Percentiles rank a stretch among this genome's conserved stretches.
phyloP scores from a whole-genome alignment of 2,113 vertebrate species.

The Hippocampus mohnikei region DNA sequence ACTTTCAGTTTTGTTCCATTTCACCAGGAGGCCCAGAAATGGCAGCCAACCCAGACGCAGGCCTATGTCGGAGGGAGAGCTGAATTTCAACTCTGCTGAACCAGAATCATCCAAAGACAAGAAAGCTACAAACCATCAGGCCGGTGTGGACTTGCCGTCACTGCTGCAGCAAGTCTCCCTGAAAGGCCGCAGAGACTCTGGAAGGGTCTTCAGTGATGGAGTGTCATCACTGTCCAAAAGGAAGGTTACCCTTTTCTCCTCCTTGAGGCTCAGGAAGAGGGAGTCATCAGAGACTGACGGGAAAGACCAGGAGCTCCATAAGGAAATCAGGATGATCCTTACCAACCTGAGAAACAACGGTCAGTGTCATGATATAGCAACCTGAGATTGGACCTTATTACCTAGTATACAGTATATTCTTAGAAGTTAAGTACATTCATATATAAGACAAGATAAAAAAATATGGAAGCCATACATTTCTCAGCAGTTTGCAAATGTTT shows the following conservation, averaged over 20 bases:
- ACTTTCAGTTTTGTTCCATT: neutral
- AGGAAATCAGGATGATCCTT: slow-evolving; percentile 65
- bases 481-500: no score
- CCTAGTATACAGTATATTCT: no score
- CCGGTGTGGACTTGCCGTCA: slow-evolving; percentile 58
- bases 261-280: slow-evolving; percentile 66
- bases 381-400: no score
- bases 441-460: no score
- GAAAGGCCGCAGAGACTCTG: slow-evolving; percentile 28
- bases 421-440: no score
- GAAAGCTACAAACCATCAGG: neutral
- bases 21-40: slow-evolving; percentile 42
- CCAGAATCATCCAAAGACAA: slow-evolving; percentile 12
- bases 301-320: slow-evolving; percentile 44
- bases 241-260: slow-evolving; percentile 70
- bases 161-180: slow-evolving; percentile 66
- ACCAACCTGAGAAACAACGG: slow-evolving; percentile 70
- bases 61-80: slow-evolving; percentile 62
- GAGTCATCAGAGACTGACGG: slow-evolving; percentile 5
- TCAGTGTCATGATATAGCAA: slow-evolving; percentile 7
- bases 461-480: no score
- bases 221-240: slow-evolving; percentile 34
- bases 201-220: slow-evolving; percentile 43
- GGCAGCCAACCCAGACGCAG: slow-evolving; percentile 33
- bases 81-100: slow-evolving; percentile 31